These are phyloP conservation scores for Machaerirhynchus nigripectus DNA, from an alignment of 2,113 vertebrate species.

Conservation along the genomic window DNA sequence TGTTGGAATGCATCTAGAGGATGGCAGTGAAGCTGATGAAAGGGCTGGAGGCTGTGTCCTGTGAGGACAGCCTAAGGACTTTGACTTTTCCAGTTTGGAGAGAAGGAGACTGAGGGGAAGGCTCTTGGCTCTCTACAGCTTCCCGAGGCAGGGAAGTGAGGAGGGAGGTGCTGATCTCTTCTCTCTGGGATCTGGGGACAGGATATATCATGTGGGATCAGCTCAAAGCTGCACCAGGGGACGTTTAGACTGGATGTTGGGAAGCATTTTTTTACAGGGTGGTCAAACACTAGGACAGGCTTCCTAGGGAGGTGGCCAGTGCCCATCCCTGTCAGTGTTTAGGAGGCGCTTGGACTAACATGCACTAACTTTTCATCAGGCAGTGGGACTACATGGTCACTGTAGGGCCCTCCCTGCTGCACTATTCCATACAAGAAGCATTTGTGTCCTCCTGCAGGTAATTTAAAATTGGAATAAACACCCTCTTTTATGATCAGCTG, in stretches of 20 bases:
- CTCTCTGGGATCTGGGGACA: neutral
- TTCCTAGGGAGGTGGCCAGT: neutral
- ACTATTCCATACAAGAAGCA: neutral
- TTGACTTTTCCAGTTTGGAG: neutral
- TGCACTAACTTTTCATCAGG: neutral
- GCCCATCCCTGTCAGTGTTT: neutral
- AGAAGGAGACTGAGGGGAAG: neutral
- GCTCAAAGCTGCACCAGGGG: neutral
- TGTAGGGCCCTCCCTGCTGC: neutral
- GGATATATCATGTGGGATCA: fast-evolving
- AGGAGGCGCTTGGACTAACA: neutral
- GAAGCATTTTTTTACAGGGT: neutral
- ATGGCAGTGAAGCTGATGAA: neutral
- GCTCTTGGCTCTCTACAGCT: neutral
- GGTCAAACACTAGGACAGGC: neutral
- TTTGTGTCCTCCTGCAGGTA: neutral
- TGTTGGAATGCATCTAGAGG: neutral
- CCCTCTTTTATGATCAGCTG: neutral
- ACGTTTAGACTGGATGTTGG: neutral
- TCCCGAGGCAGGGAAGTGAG: neutral
- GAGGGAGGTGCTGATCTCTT: neutral
- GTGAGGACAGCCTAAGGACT: neutral
- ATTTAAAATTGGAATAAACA: neutral
- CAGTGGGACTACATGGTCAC: neutral
- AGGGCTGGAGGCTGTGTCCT: neutral